Conservation (phyloP, 2,888 invertebrate species). For the Acanthosepion lycidas region DNA sequence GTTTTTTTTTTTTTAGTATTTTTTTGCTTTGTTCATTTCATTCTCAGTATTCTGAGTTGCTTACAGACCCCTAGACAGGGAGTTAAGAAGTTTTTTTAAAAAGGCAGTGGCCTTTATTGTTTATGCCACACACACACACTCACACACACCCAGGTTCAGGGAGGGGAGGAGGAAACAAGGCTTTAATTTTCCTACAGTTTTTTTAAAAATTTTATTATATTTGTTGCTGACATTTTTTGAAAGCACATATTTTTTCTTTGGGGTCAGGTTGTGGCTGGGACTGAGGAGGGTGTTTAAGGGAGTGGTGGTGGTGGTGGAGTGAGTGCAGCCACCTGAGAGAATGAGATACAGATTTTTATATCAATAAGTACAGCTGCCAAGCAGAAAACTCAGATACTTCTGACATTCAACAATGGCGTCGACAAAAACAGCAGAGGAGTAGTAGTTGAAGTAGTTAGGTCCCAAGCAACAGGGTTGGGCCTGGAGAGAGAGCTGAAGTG, state of each 20-base stretch:
- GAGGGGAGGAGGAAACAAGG: no score
- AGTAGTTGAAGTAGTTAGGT: not conserved
- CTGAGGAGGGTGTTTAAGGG: not conserved
- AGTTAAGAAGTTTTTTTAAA: not conserved
- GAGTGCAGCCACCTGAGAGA: not conserved
- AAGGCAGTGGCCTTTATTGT: not conserved
- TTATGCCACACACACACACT: not conserved
- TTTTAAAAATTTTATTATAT: no score
- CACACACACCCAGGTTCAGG: not conserved
- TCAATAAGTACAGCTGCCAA: not conserved
- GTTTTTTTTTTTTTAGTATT: not conserved
- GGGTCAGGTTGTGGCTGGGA: not conserved
- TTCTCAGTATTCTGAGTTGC: not conserved
- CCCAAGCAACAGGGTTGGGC: not conserved
- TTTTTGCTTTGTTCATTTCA: not conserved
- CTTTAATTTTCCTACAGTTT: no score
- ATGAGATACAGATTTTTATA: not conserved
- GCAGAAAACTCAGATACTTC: not conserved
- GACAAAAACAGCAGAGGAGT: not conserved
- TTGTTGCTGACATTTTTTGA: no score
- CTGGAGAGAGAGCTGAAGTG: not conserved
- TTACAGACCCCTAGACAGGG: not conserved
- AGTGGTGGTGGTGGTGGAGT: not conserved
- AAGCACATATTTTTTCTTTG: no score
- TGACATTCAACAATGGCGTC: not conserved